These are phyloP conservation scores for Ophion slaviceki DNA, from an alignment of 2,888 invertebrate genomes.

Conservation along the genomic window DNA sequence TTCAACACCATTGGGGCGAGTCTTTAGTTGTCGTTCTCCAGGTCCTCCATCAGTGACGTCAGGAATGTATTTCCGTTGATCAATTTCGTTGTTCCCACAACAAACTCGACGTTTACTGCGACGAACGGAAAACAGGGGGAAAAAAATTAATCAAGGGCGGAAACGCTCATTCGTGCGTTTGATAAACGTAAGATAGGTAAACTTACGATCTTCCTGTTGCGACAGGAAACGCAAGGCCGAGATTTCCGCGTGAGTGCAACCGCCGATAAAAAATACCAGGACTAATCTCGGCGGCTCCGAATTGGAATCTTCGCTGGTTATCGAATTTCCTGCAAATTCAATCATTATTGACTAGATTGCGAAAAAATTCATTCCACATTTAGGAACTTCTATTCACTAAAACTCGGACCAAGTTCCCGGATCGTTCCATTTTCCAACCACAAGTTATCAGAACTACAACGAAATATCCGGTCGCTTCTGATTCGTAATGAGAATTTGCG, in stretches of 20 bases:
- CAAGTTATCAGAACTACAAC: too few species aligned
- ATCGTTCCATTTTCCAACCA: too few species aligned
- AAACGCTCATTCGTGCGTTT: background rate
- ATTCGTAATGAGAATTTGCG: too few species aligned
- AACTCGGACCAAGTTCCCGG: too few species aligned
- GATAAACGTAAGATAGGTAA: background rate
- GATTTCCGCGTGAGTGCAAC: conserved; percentile 97
- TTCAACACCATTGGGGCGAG: background rate
- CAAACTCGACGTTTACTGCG: conserved; percentile 92
- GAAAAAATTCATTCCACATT: too few species aligned
- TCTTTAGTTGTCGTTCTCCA: conserved; percentile 58
- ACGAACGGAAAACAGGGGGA: conserved; percentile 67
- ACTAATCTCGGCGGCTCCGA: conserved; percentile 88
- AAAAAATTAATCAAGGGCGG: background rate
- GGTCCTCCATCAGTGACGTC: conserved; percentile 88
- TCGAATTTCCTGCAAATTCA: conserved; percentile 81
- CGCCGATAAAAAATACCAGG: conserved; percentile 97
- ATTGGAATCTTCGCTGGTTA: conserved; percentile 82
- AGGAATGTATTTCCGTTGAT: conserved; percentile 95
- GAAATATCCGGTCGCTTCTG: too few species aligned
- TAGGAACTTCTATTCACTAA: too few species aligned
- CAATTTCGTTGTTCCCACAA: conserved; percentile 95
- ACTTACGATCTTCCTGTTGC: conserved; percentile 88
- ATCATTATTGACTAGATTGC: conserved; percentile 1
- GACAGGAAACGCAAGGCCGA: conserved; percentile 90